Conservation (phyloP, 2,888 invertebrate species). For the Caenorhabditis becei region DNA sequence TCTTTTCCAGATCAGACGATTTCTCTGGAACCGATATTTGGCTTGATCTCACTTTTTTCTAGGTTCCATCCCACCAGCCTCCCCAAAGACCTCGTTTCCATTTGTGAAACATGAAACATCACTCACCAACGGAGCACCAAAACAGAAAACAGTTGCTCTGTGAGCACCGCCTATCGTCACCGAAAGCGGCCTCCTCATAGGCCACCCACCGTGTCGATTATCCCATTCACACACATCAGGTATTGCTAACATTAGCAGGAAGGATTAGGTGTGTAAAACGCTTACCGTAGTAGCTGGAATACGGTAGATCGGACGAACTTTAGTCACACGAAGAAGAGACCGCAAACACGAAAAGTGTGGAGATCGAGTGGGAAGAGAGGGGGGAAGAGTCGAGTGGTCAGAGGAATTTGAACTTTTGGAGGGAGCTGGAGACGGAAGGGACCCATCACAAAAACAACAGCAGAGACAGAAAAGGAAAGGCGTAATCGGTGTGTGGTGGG, state of each 20-base stretch:
- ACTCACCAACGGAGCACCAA: too few relatives aligned
- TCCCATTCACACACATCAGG: conserved; percentile 58
- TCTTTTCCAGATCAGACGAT: too few relatives aligned
- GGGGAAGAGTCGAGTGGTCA: neutral
- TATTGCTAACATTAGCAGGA: conserved; percentile 65
- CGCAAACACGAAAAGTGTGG: conserved; percentile 16
- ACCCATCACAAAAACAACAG: neutral
- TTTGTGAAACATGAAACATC: too few relatives aligned
- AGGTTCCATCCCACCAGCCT: too few relatives aligned
- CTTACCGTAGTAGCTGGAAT: conserved; percentile 28
- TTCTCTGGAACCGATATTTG: too few relatives aligned
- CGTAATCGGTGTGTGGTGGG: conserved; percentile 32
- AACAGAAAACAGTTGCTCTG: too few relatives aligned
- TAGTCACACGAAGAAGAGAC: conserved; percentile 11
- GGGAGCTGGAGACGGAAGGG: neutral
- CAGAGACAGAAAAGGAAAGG: conserved; percentile 10
- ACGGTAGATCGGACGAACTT: conserved; percentile 37
- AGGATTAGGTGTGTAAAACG: conserved; percentile 61
- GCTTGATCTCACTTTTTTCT: too few relatives aligned
- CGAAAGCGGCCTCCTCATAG: conserved; percentile 25
- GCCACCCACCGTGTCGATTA: conserved; percentile 58
- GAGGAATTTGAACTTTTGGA: conserved; percentile 4
- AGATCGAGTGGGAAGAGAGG: neutral
- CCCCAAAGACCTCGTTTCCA: too few relatives aligned
- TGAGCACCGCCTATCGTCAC: too few relatives aligned